Conservation (phyloP, 1,140 invertebrate genomes). For the Drosophila prosaltans region DNA sequence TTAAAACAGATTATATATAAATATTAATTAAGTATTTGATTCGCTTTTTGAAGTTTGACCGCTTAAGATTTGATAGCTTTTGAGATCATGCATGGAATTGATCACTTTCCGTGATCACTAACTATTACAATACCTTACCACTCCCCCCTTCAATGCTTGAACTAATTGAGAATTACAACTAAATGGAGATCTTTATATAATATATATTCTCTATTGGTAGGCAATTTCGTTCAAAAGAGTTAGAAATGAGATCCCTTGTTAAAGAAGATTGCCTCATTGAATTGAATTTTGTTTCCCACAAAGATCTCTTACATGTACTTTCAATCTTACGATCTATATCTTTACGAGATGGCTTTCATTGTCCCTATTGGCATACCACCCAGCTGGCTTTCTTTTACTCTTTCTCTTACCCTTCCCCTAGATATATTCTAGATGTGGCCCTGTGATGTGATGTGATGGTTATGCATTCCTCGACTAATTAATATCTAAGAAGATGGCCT, state of each 20-base stretch:
- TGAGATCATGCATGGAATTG: too few relatives aligned
- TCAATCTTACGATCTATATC: neutral
- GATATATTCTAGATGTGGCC: neutral
- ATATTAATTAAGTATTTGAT: too few relatives aligned
- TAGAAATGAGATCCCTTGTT: neutral
- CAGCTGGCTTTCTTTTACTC: constrained; percentile 8
- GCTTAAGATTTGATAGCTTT: too few relatives aligned
- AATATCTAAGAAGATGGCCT: constrained; percentile 42
- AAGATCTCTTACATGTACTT: constrained; percentile 1
- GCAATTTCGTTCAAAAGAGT: too few relatives aligned
- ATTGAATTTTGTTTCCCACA: neutral
- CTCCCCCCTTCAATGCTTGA: too few relatives aligned
- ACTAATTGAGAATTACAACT: too few relatives aligned
- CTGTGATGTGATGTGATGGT: neutral
- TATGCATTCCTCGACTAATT: constrained; percentile 66
- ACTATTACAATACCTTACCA: too few relatives aligned
- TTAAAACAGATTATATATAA: too few relatives aligned
- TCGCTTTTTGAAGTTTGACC: too few relatives aligned
- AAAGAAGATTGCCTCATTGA: neutral
- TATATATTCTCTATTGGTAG: too few relatives aligned
- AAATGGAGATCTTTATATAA: neutral
- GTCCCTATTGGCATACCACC: neutral
- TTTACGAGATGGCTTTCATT: constrained; percentile 1
- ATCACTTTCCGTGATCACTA: too few relatives aligned
- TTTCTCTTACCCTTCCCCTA: neutral